These are phyloP conservation scores for Globodera ellingtonae DNA, from an alignment of 1,140 invertebrate species.

Conservation along the genomic window DNA sequence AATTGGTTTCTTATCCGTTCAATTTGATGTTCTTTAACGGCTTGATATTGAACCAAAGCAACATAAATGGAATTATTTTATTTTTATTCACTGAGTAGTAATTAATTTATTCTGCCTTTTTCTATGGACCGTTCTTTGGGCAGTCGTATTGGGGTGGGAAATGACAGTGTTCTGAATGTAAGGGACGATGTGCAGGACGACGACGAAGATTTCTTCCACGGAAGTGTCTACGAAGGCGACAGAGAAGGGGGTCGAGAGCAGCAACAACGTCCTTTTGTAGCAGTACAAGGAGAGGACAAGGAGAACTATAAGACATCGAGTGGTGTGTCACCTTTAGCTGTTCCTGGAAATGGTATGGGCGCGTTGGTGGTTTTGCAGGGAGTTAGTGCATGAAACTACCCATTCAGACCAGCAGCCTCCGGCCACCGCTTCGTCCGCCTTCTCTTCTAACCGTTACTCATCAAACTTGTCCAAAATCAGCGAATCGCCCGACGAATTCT, in stretches of 20 bases:
- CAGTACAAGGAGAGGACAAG: neutral
- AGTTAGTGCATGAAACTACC: neutral
- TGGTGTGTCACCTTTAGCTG: neutral
- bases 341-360: neutral
- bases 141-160: neutral
- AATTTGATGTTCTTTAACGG: neutral
- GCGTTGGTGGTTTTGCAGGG: no score
- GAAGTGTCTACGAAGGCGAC: neutral
- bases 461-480: slow-evolving; percentile 23
- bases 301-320: neutral
- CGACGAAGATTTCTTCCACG: slow-evolving; percentile 25
- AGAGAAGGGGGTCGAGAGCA: neutral
- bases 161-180: slow-evolving; percentile 15
- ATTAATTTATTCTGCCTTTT: neutral
- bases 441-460: slow-evolving; percentile 1
- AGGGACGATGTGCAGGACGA: slow-evolving; percentile 9
- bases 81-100: neutral
- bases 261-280: neutral
- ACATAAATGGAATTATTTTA: neutral
- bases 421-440: neutral
- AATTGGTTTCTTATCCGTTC: no score
- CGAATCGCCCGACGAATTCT: slow-evolving; percentile 27
- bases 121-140: neutral
- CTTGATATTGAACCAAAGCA: no score
- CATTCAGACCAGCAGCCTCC: neutral